phyloP scores from a whole-genome alignment of 2,113 vertebrate species.

The Heptranchias perlo region DNA sequence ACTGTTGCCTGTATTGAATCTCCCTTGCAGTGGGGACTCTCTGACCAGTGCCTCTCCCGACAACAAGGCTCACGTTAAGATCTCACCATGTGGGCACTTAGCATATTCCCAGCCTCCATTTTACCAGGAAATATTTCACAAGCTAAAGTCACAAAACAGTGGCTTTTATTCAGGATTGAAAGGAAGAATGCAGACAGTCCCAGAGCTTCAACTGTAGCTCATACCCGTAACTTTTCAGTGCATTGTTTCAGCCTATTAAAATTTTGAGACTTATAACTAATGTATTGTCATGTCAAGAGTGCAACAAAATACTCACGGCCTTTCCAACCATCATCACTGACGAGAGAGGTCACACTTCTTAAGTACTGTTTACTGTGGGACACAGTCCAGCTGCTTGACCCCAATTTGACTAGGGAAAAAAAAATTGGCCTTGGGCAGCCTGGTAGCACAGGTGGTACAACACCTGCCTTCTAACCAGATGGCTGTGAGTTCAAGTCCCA shows the following conservation, averaged over 20 bases:
- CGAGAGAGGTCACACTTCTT: neutral
- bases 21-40: neutral
- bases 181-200: neutral
- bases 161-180: neutral
- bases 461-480: conserved; percentile 32
- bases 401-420: neutral
- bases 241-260: neutral
- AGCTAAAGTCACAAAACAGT: neutral
- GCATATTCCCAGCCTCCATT: neutral
- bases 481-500: conserved; percentile 18
- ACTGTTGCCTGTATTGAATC: neutral
- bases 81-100: neutral
- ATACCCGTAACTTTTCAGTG: neutral
- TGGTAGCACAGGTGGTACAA: conserved; percentile 35
- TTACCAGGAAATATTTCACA: neutral
- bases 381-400: conserved; percentile 31
- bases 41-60: neutral
- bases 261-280: neutral
- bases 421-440: conserved; percentile 25
- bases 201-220: neutral
- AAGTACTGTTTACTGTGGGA: neutral
- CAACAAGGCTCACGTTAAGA: neutral
- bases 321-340: neutral
- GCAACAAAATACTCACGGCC: neutral
- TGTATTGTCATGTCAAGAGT: neutral